These are phyloP conservation scores for Leptarthrus brevirostris DNA, from an alignment of 2,888 invertebrate species.

Conservation along the genomic window DNA sequence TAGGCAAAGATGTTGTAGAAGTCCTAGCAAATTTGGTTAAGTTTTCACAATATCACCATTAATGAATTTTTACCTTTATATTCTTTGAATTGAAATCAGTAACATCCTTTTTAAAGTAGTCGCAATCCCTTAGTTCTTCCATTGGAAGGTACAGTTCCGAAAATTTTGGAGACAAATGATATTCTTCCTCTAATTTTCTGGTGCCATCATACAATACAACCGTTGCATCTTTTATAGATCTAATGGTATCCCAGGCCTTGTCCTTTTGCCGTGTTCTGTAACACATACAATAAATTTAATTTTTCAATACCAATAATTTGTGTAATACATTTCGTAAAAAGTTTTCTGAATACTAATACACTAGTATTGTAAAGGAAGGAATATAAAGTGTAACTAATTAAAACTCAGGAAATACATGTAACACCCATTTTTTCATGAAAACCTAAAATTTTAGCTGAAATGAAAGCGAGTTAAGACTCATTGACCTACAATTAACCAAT, in stretches of 20 bases:
- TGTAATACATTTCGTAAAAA: too few relatives aligned
- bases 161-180: conserved; percentile 60
- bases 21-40: conserved; percentile 58
- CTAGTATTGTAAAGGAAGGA: too few relatives aligned
- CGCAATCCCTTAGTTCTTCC: conserved; percentile 65
- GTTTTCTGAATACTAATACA: too few relatives aligned
- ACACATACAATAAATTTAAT: conserved; percentile 1
- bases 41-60: not conserved
- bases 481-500: too few relatives aligned
- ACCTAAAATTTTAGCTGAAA: too few relatives aligned
- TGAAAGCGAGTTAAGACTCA: too few relatives aligned
- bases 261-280: conserved; percentile 63
- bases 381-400: too few relatives aligned
- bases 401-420: too few relatives aligned
- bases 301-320: too few relatives aligned
- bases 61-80: conserved; percentile 60
- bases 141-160: conserved; percentile 63
- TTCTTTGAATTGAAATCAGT: conserved; percentile 65
- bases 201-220: conserved; percentile 65
- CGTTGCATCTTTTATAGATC: conserved; percentile 64
- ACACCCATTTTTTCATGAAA: too few relatives aligned
- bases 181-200: conserved; percentile 62
- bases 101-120: conserved; percentile 64
- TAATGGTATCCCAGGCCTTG: conserved; percentile 65
- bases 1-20: conserved; percentile 67